A percentile compares a stretch with the other conserved stretches of the same genome.
Evolutionary conservation across 2,797 vertebrate genomes (phyloP).

Genomic region (Acanthopagrus latus): DNA sequence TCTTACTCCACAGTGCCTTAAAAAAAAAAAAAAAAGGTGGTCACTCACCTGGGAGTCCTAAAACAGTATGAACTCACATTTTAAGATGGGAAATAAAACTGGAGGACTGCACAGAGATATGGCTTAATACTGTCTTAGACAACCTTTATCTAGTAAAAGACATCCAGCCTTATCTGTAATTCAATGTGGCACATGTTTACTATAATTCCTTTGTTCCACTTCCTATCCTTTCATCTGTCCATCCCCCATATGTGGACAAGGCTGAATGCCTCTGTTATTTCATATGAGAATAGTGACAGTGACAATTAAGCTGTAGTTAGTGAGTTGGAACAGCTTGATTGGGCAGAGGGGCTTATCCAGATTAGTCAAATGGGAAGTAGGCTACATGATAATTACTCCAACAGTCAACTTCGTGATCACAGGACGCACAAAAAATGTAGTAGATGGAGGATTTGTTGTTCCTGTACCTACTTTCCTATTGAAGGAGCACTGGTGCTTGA

Average conservation of each 20-base stretch:
- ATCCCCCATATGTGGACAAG: slow-evolving; percentile 38
- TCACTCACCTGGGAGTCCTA: slow-evolving; percentile 31
- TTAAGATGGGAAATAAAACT: slow-evolving; percentile 30
- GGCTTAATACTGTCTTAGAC: not conserved
- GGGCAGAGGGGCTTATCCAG: slow-evolving; percentile 66
- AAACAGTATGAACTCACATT: slow-evolving; percentile 25
- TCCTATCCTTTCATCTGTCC: slow-evolving; percentile 39
- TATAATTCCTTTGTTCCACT: slow-evolving; percentile 37
- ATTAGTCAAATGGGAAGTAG: slow-evolving; percentile 70
- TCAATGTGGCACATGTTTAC: not conserved
- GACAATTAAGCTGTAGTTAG: slow-evolving; percentile 60
- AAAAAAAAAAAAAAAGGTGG: slow-evolving; percentile 4
- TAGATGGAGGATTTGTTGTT: slow-evolving; percentile 40
- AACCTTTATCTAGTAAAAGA: not conserved
- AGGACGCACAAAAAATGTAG: slow-evolving; percentile 20
- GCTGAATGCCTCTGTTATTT: slow-evolving; percentile 57
- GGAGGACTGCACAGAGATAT: slow-evolving; percentile 10
- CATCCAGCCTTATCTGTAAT: slow-evolving; percentile 16
- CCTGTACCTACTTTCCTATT: slow-evolving; percentile 14
- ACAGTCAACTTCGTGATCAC: slow-evolving; percentile 53
- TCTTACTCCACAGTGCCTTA: slow-evolving; percentile 12
- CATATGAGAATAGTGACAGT: slow-evolving; percentile 41
- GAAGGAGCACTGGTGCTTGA: slow-evolving; percentile 32
- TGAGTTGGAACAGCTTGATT: slow-evolving; percentile 73
- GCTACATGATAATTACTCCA: slow-evolving; percentile 68